These are phyloP conservation scores for Cebidichthys violaceus DNA, from an alignment of 2,113 vertebrate genomes.

Conservation along the genomic window DNA sequence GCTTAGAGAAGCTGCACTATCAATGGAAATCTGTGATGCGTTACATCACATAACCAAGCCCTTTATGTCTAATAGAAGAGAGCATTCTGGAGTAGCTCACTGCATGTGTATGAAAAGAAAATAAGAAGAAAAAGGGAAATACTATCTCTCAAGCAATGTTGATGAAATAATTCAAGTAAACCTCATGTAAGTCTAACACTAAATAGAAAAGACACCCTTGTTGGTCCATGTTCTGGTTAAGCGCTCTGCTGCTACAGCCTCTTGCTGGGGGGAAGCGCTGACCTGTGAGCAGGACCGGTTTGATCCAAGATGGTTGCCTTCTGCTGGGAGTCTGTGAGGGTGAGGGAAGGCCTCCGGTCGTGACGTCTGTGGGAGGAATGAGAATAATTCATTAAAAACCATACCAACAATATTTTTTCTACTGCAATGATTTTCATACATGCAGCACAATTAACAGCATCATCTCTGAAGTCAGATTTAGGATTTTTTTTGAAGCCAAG, in stretches of 20 bases:
- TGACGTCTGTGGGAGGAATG: constrained; percentile 79
- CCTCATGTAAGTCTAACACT: neutral
- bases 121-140: neutral
- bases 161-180: neutral
- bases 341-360: constrained; percentile 86
- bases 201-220: neutral
- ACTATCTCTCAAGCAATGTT: neutral
- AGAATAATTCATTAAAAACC: constrained; percentile 24
- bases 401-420: neutral
- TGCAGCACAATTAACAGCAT: neutral
- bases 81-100: neutral
- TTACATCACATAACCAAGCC: constrained; percentile 14
- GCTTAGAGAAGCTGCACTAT: constrained; percentile 26
- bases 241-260: constrained; percentile 3
- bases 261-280: constrained; percentile 37
- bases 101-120: neutral
- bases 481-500: neutral
- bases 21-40: constrained; percentile 14
- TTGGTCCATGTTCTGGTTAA: neutral
- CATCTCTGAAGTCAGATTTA: neutral
- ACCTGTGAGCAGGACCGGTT: constrained; percentile 87
- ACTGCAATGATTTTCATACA: neutral
- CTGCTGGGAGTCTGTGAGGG: constrained; percentile 82
- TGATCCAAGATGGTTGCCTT: constrained; percentile 80
- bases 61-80: neutral